Evolutionary conservation across 1,140 invertebrate species (phyloP).

Genomic region (Heterodera schachtii): DNA sequence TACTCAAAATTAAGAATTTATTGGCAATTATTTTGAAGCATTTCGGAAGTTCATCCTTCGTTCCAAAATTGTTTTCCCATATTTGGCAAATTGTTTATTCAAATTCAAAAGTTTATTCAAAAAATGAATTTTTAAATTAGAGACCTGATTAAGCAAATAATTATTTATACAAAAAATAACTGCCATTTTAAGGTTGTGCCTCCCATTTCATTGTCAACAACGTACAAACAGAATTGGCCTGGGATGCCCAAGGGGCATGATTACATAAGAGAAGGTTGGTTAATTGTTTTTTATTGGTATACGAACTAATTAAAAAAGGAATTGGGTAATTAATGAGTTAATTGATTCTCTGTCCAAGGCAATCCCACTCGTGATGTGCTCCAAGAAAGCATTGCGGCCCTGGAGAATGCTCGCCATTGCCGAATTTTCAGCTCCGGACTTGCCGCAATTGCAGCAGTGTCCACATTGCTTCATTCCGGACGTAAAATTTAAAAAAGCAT

Average conservation of each 20-base stretch:
- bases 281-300: too few species aligned
- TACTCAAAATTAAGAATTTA: too few species aligned
- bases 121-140: too few species aligned
- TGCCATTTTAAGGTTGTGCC: slow-evolving; percentile 75
- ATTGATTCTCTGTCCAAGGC: slow-evolving; percentile 66
- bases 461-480: slow-evolving; percentile 78
- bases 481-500: background rate
- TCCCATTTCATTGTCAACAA: slow-evolving; percentile 87
- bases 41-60: too few species aligned
- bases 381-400: slow-evolving; percentile 83
- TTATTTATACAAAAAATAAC: slow-evolving; percentile 27
- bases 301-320: too few species aligned
- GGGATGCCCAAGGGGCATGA: slow-evolving; percentile 74
- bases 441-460: slow-evolving; percentile 79
- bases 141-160: too few species aligned
- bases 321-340: too few species aligned
- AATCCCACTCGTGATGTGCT: slow-evolving; percentile 89
- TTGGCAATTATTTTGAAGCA: too few species aligned
- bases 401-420: slow-evolving; percentile 87
- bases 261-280: slow-evolving; percentile 68
- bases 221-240: slow-evolving; percentile 86
- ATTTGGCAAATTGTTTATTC: too few species aligned
- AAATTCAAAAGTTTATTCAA: slow-evolving; percentile 42
- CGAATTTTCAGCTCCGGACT: slow-evolving; percentile 75
- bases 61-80: too few species aligned